Evolutionary conservation across 2,113 vertebrate genomes (phyloP), one percentile per base, ranked within the genome.

Genomic region (Bettongia penicillata): DNA sequence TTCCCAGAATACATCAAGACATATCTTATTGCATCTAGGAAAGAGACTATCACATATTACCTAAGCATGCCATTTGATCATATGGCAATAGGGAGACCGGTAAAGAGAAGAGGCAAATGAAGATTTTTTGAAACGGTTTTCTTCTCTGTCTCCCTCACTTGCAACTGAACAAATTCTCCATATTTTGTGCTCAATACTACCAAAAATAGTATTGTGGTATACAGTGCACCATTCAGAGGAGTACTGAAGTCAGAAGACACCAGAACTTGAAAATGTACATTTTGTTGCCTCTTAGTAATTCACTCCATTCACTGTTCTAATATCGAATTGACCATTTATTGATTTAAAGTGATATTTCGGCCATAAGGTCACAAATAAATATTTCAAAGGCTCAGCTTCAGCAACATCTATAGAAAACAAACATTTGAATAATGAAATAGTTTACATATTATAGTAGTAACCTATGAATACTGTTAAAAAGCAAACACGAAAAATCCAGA

Each of bases 91-190:
- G 61, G 28, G n/a, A 84, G 68, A 43, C 43, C 43, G 14, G n/a
- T 84, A 84, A 23, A 84, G 68, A 22, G 68, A 84, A 16, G 5
- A 77, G 68, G 37, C 16, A 19, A 77, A 84, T 22, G 6, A 16
- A 16, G 0, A 43, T 16, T 84, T 84, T 23, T 19, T 23, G 43
- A 84, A 43, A 22, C 6, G 16, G 16, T 11, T 43, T 84, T 43
- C 68, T 53, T 93, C 49, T 93, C 12, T 49, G 0, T 0, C 19
- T 90, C n/a, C n/a, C 52, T 91, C 84, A 91, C 55, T 89, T 26
- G 90, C 51, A 94, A 31, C 94, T 96, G 91, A 95, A 90, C 61
- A 96, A 96, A 55, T 93, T 43, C 51, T 48, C 89, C 12, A 92
- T 95, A 93, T 93, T 91, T 93, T 95, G 94, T 92, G 77, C 92